phyloP scores from a whole-genome alignment of 2,888 invertebrate species.

The Cinara cedri region DNA sequence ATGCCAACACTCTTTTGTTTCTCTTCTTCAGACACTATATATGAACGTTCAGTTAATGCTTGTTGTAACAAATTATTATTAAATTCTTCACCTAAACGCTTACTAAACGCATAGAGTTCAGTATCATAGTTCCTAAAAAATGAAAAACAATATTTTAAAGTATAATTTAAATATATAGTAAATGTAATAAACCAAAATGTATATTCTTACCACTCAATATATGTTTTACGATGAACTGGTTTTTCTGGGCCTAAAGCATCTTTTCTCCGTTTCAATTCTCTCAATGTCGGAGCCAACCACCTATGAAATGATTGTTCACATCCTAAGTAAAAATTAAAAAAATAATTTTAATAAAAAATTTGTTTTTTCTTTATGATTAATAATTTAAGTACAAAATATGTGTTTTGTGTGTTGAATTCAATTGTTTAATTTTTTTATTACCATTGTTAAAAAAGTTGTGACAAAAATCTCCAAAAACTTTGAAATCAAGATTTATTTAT shows the following conservation, averaged over 20 bases:
- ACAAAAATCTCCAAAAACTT: too few relatives aligned
- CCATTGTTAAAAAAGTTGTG: too few relatives aligned
- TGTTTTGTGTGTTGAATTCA: too few relatives aligned
- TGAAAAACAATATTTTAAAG: conserved; percentile 14
- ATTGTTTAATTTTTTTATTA: too few relatives aligned
- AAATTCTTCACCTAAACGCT: conserved; percentile 84
- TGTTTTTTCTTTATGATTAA: too few relatives aligned
- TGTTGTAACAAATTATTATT: conserved; percentile 71
- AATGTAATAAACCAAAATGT: conserved; percentile 11
- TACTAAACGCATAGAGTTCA: conserved; percentile 81
- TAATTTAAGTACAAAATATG: too few relatives aligned
- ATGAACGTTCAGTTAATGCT: conserved; percentile 80
- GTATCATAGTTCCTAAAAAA: conserved; percentile 62
- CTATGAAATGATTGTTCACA: conserved; percentile 61
- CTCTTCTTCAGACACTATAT: conserved; percentile 73
- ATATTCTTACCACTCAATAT: conserved; percentile 72
- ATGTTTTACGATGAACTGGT: conserved; percentile 68
- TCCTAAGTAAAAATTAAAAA: background rate
- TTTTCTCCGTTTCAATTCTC: conserved; percentile 69
- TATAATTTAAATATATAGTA: too few relatives aligned
- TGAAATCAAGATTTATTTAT: too few relatives aligned
- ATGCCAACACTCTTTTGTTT: conserved; percentile 76
- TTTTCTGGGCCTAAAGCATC: conserved; percentile 68
- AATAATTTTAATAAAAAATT: too few relatives aligned
- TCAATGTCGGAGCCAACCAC: conserved; percentile 75